Percentiles rank a stretch among this genome's conserved stretches.
phyloP scores from a whole-genome alignment of 2,113 vertebrate genomes.

The Pterocles orientalis region DNA sequence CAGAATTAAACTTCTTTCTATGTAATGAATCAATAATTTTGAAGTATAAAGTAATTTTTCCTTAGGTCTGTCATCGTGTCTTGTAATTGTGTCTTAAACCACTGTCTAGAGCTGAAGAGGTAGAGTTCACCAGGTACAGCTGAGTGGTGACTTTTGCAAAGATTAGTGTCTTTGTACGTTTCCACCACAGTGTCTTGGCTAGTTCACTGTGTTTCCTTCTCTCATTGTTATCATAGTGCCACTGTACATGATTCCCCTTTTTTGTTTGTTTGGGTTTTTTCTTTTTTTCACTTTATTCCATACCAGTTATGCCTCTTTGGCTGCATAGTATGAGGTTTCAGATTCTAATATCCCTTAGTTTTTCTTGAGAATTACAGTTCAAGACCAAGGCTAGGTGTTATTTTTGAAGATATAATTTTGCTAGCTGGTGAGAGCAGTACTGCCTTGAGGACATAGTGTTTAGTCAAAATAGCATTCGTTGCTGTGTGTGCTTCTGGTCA shows the following conservation, averaged over 20 bases:
- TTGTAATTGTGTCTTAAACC: not conserved
- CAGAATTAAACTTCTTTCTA: not conserved
- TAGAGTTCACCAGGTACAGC: not conserved
- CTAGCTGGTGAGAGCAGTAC: not conserved
- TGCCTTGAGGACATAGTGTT: not conserved
- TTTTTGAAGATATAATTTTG: not conserved
- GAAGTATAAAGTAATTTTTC: not conserved
- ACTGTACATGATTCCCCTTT: rapidly evolving
- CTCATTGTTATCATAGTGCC: rapidly evolving
- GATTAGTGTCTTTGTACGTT: not conserved
- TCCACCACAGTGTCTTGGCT: no score
- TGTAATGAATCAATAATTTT: not conserved
- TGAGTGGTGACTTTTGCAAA: not conserved
- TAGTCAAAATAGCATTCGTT: not conserved
- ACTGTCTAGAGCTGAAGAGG: not conserved
- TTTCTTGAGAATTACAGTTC: not conserved
- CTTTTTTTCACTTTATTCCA: not conserved
- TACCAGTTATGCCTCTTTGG: not conserved
- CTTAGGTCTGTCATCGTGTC: not conserved
- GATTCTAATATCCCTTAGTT: not conserved
- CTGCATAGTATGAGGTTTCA: not conserved
- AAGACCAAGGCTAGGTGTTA: not conserved
- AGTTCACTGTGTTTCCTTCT: not conserved
- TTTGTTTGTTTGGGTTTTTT: not conserved
- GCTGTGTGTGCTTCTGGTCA: not conserved